phyloP scores from a whole-genome alignment of 2,797 vertebrate genomes.

The Onychomys arenicola region DNA sequence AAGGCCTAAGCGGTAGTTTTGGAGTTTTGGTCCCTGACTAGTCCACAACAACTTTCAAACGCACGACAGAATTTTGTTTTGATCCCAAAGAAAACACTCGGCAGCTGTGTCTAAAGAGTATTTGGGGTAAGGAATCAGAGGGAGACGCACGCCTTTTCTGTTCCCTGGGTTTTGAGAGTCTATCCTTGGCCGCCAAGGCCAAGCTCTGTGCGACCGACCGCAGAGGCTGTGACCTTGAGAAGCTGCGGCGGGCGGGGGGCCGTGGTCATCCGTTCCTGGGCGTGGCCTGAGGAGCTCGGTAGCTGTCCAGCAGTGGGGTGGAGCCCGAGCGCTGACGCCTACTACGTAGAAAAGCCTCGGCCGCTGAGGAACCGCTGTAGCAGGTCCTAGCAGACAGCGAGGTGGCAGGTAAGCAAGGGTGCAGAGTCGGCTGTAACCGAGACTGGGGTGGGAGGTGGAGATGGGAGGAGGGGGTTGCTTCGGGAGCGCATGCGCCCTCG shows the following conservation, averaged over 20 bases:
- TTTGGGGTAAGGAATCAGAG: background rate
- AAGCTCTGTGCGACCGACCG: too few species aligned
- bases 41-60: background rate
- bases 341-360: accelerated
- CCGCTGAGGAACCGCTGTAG: background rate
- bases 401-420: background rate
- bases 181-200: too few species aligned
- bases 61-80: background rate
- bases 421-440: too few species aligned
- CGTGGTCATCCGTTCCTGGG: background rate
- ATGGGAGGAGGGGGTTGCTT: background rate
- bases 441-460: background rate
- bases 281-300: background rate
- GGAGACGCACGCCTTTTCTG: background rate
- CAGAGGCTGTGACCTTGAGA: background rate
- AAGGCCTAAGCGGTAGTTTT: background rate
- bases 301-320: accelerated
- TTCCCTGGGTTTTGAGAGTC: background rate
- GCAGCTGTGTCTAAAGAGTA: background rate
- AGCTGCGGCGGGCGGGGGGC: background rate
- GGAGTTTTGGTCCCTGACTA: background rate
- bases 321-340: background rate
- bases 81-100: background rate
- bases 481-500: background rate
- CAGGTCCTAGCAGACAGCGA: background rate